Conservation (phyloP, 1,140 invertebrate genomes). For the Polypedilum vanderplanki region DNA sequence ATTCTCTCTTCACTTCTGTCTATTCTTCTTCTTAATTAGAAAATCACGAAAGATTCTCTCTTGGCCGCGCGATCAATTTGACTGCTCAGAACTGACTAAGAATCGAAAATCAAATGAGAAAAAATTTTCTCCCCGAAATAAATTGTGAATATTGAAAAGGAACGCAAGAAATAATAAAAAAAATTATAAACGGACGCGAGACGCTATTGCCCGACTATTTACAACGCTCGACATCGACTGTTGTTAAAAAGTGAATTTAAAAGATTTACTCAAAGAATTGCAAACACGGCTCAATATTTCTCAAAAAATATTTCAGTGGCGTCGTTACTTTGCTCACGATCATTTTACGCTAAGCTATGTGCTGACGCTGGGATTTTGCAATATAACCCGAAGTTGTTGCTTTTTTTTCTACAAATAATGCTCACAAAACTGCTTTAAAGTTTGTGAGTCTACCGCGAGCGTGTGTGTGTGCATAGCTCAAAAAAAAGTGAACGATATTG, state of each 20-base stretch:
- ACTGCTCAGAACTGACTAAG: not conserved
- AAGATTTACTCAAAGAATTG: conserved; percentile 24
- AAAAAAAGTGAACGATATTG: not conserved
- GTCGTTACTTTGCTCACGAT: not conserved
- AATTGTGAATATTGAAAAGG: not conserved
- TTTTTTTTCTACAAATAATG: conserved; percentile 4
- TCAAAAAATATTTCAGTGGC: not conserved
- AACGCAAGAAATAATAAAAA: conserved; percentile 12
- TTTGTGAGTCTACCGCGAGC: not conserved
- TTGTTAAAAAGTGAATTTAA: conserved; percentile 22
- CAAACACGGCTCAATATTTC: conserved; percentile 17
- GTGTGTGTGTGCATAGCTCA: not conserved
- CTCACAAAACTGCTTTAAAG: not conserved
- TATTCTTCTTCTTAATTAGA: too few relatives aligned
- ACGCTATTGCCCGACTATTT: conserved; percentile 14
- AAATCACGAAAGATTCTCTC: not conserved
- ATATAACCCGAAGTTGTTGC: not conserved
- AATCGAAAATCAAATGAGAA: not conserved
- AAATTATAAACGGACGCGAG: conserved; percentile 14
- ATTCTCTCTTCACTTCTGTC: too few relatives aligned
- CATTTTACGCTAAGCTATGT: not conserved
- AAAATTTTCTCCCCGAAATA: too few relatives aligned
- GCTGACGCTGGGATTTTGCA: not conserved
- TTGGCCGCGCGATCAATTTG: conserved; percentile 1
- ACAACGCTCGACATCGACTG: conserved; percentile 22